A percentile compares a stretch with the other conserved stretches of the same genome.
phyloP scores from a whole-genome alignment of 2,113 vertebrate genomes.

The Phaethornis superciliosus region DNA sequence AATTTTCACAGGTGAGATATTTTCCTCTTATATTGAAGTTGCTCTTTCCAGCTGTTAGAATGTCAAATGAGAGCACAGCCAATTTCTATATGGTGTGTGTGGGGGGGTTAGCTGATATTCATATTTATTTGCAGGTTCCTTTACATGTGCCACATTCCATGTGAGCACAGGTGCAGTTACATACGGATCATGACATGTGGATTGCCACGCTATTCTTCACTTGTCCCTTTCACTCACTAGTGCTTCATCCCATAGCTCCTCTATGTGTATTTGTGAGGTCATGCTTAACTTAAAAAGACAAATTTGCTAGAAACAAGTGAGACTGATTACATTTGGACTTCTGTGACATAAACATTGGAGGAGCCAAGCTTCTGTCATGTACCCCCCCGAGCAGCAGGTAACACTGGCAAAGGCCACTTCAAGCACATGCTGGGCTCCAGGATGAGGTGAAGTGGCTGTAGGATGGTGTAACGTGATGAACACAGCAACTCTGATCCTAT shows the following conservation, averaged over 20 bases:
- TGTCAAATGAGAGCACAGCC: background rate
- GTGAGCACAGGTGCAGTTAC: background rate
- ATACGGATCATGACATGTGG: background rate
- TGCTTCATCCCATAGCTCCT: background rate
- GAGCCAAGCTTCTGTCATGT: background rate
- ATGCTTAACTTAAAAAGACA: rapidly evolving
- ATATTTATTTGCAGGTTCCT: background rate
- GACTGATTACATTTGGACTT: background rate
- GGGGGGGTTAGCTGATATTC: background rate
- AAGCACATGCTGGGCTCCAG: background rate
- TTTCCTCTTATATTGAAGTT: background rate
- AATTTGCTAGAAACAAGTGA: background rate
- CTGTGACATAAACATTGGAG: rapidly evolving
- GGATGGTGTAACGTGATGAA: background rate
- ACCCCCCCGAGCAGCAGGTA: background rate
- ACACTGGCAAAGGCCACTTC: background rate
- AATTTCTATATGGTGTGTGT: background rate
- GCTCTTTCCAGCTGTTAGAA: background rate
- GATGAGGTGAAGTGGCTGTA: rapidly evolving
- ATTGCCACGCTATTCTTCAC: background rate
- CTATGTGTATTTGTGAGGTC: background rate
- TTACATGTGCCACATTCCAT: background rate
- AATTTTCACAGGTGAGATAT: background rate
- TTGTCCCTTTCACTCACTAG: background rate
- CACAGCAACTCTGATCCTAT: background rate